These are phyloP conservation scores for Pelobates fuscus DNA, from an alignment of 2,113 vertebrate genomes.

Conservation along the genomic window DNA sequence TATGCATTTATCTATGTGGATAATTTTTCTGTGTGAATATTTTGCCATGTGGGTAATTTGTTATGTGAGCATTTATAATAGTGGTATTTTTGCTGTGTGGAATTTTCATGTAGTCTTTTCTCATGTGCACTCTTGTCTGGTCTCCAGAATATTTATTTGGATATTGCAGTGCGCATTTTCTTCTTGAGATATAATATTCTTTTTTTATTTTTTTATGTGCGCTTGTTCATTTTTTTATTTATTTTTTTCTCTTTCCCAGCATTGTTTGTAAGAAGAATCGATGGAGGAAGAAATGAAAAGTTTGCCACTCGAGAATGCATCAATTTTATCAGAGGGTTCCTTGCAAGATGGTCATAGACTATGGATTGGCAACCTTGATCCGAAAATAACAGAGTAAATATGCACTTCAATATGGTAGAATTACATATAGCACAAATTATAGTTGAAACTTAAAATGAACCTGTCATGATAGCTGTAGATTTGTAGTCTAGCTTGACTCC, in stretches of 20 bases:
- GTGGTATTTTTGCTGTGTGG: no score
- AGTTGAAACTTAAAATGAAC: no score
- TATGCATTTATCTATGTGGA: no score
- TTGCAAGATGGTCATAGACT: conserved; percentile 91
- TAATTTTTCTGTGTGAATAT: no score
- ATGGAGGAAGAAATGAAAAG: conserved; percentile 84
- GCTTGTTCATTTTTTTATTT: not conserved
- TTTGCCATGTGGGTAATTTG: no score
- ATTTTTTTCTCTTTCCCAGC: not conserved
- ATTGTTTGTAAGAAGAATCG: conserved; percentile 1
- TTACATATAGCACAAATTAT: not conserved
- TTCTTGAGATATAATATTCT: not conserved
- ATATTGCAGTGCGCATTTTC: not conserved
- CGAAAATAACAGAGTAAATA: conserved; percentile 96
- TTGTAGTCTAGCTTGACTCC: no score
- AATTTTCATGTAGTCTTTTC: no score
- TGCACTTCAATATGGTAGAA: not conserved
- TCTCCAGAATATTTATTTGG: not conserved
- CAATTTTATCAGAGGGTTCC: conserved; percentile 88
- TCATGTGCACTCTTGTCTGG: no score
- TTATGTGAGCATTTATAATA: no score
- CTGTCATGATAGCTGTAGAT: not conserved
- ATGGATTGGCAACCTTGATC: conserved; percentile 95
- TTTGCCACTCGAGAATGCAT: conserved; percentile 87
- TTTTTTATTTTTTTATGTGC: not conserved